phyloP scores from a whole-genome alignment of 2,797 vertebrate species.

The Macroramphosus scolopax region DNA sequence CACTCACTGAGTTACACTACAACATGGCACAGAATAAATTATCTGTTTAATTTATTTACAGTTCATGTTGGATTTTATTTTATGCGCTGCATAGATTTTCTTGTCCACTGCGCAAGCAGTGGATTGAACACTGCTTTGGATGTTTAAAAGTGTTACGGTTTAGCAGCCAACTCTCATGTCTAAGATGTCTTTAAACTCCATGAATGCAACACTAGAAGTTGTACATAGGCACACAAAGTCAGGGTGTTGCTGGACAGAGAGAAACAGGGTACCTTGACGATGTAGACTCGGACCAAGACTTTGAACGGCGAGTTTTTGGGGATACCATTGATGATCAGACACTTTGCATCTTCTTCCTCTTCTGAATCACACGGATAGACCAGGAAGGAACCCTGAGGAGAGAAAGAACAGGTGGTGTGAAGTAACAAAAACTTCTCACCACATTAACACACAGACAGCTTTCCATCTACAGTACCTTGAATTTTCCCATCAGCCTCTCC shows the following conservation, averaged over 20 bases:
- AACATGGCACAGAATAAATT: too few species aligned
- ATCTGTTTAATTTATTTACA: too few species aligned
- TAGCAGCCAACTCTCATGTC: neutral
- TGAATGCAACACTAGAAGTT: neutral
- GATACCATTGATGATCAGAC: slow-evolving; percentile 81
- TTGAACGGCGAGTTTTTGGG: slow-evolving; percentile 89
- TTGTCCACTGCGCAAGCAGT: too few species aligned
- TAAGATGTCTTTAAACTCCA: neutral
- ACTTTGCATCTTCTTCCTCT: slow-evolving; percentile 63
- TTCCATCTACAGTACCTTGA: slow-evolving; percentile 79
- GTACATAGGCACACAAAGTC: neutral
- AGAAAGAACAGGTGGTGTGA: neutral
- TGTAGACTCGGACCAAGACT: slow-evolving; percentile 87
- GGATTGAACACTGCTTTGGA: neutral
- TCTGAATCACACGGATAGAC: slow-evolving; percentile 82
- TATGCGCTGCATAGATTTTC: too few species aligned
- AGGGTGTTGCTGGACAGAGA: neutral
- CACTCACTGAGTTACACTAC: too few species aligned
- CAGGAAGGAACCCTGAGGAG: slow-evolving; percentile 86
- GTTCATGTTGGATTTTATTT: too few species aligned
- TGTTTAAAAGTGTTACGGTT: too few species aligned
- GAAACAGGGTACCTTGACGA: slow-evolving; percentile 82
- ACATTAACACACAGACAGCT: neutral
- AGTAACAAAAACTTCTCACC: neutral
- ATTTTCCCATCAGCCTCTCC: slow-evolving; percentile 88